These are phyloP conservation scores for Bursaphelenchus okinawaensis DNA, from an alignment of 2,888 invertebrate genomes.

Conservation along the genomic window DNA sequence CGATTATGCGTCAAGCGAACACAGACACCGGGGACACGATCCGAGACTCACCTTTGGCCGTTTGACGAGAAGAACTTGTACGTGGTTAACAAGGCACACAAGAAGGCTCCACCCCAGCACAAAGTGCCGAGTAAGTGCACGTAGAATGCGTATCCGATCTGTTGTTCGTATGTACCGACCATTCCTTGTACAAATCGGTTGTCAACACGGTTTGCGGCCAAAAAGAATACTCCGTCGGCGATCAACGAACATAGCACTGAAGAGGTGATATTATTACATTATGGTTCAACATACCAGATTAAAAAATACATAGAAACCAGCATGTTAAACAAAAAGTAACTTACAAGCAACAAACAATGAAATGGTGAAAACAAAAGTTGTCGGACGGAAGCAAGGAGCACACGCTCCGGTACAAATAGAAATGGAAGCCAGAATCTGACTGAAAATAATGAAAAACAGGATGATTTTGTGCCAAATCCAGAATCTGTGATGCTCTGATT, in stretches of 20 bases:
- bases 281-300: background rate
- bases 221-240: slow-evolving; percentile 55
- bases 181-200: slow-evolving; percentile 56
- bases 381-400: slow-evolving; percentile 49
- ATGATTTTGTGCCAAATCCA: slow-evolving; percentile 57
- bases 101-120: slow-evolving; percentile 47
- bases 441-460: slow-evolving; percentile 54
- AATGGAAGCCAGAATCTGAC: slow-evolving; percentile 46
- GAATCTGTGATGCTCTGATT: slow-evolving; percentile 54
- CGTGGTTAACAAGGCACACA: slow-evolving; percentile 48
- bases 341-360: slow-evolving; percentile 51
- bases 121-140: slow-evolving; percentile 53
- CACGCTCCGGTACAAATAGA: slow-evolving; percentile 54
- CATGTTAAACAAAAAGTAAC: too few relatives aligned
- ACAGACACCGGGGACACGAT: background rate
- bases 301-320: background rate
- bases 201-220: slow-evolving; percentile 55
- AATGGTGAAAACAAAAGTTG: slow-evolving; percentile 51
- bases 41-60: slow-evolving; percentile 26
- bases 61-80: slow-evolving; percentile 42
- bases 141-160: slow-evolving; percentile 55
- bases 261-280: slow-evolving; percentile 9
- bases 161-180: slow-evolving; percentile 39
- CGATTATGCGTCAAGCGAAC: background rate
- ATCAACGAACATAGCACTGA: slow-evolving; percentile 50